phyloP scores from a whole-genome alignment of 2,113 vertebrate genomes.

The Podocnemis expansa region DNA sequence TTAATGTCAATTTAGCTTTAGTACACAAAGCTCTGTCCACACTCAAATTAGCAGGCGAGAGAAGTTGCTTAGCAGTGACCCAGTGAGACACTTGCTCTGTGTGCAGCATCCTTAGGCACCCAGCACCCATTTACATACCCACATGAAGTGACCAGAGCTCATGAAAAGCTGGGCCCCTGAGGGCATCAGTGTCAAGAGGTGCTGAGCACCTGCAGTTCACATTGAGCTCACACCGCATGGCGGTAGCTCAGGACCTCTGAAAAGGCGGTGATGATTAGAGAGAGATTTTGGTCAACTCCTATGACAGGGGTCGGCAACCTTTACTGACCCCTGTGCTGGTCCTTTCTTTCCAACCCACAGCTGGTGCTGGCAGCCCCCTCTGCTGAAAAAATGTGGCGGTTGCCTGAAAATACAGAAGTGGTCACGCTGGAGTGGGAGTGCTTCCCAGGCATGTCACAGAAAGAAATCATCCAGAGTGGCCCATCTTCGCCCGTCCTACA shows the following conservation, averaged over 20 bases:
- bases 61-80: background rate
- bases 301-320: no score
- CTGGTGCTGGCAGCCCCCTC: no score
- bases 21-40: background rate
- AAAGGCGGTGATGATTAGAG: background rate
- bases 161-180: background rate
- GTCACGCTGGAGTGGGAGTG: no score
- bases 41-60: background rate
- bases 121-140: background rate
- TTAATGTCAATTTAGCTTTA: fast-evolving
- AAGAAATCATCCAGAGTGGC: no score
- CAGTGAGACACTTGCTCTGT: fast-evolving
- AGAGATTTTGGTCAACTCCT: slow-evolving; percentile 24
- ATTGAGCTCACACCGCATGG: background rate
- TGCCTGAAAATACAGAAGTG: no score
- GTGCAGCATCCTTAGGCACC: background rate
- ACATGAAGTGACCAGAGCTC: background rate
- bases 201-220: background rate
- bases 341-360: no score
- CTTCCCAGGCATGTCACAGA: no score
- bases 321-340: no score
- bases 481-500: no score
- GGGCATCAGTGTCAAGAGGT: background rate
- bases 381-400: no score
- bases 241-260: background rate